Conservation (phyloP, 2,113 vertebrate species). For the Anoplopoma fimbria region DNA sequence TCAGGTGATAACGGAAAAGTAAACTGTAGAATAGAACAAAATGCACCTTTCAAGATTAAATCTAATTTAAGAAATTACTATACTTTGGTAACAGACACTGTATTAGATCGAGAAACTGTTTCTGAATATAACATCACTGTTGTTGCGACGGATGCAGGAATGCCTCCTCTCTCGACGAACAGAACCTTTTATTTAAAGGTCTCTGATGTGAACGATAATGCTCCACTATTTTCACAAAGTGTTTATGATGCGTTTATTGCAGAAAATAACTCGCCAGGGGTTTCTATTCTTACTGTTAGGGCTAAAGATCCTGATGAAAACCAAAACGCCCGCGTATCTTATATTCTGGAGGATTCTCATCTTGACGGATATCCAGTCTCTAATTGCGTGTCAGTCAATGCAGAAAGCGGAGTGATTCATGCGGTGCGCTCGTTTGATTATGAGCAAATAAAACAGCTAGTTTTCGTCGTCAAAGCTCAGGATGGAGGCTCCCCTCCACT, state of each 20-base stretch:
- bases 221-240: slow-evolving; percentile 55
- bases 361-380: slow-evolving; percentile 8
- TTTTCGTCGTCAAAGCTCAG: slow-evolving; percentile 32
- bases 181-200: slow-evolving; percentile 53
- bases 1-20: slow-evolving; percentile 68
- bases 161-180: slow-evolving; percentile 27
- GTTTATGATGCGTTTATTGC: slow-evolving; percentile 38
- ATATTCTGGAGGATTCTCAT: slow-evolving; percentile 37
- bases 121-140: slow-evolving; percentile 35
- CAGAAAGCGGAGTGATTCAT: slow-evolving; percentile 52
- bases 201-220: slow-evolving; percentile 77
- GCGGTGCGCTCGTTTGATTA: slow-evolving; percentile 60
- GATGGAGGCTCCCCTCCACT: slow-evolving; percentile 54
- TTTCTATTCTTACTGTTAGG: neutral
- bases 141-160: slow-evolving; percentile 19
- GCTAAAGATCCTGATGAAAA: slow-evolving; percentile 41
- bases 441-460: slow-evolving; percentile 47
- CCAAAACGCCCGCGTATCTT: slow-evolving; percentile 57
- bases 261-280: slow-evolving; percentile 68
- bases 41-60: slow-evolving; percentile 59
- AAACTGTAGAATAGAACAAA: slow-evolving; percentile 45
- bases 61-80: slow-evolving; percentile 49
- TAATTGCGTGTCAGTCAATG: slow-evolving; percentile 37
- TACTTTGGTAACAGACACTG: slow-evolving; percentile 25
- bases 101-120: slow-evolving; percentile 32